Conservation (phyloP, 2,797 vertebrate genomes). For the Danio albolineatus region DNA sequence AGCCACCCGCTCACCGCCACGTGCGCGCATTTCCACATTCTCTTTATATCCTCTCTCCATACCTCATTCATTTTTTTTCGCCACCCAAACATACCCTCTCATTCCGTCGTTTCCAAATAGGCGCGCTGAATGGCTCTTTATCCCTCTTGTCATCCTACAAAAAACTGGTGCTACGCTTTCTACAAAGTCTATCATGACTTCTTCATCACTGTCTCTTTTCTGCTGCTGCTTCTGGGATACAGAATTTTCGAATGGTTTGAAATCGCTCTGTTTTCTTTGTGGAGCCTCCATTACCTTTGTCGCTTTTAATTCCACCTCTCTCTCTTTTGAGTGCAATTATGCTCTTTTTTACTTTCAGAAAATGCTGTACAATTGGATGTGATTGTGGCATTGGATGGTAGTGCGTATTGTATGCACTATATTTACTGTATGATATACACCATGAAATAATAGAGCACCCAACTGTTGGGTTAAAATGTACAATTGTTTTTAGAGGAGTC, state of each 20-base stretch:
- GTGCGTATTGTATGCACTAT: no score
- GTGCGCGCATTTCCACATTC: slow-evolving; percentile 2
- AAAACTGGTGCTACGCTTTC: slow-evolving; percentile 53
- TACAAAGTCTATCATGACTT: slow-evolving; percentile 50
- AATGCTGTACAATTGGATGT: not conserved
- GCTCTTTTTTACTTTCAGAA: no score
- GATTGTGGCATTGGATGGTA: not conserved
- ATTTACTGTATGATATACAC: no score
- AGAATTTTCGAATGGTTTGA: slow-evolving; percentile 6
- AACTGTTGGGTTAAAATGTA: no score
- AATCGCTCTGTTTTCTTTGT: not conserved
- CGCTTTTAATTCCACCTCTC: not conserved
- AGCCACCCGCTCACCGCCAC: slow-evolving; percentile 1
- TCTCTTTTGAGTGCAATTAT: not conserved
- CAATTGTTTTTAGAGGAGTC: no score
- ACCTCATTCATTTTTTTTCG: slow-evolving; percentile 14
- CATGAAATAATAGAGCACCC: no score
- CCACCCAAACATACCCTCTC: slow-evolving; percentile 18
- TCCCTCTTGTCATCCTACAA: slow-evolving; percentile 56
- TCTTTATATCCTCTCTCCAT: slow-evolving; percentile 20
- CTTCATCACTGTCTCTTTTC: slow-evolving; percentile 47
- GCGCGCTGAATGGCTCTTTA: slow-evolving; percentile 14
- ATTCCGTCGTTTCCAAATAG: slow-evolving; percentile 17
- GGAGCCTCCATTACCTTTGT: not conserved
- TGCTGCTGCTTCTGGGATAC: slow-evolving; percentile 29